Base-by-base conservation (phyloP, 2,113 vertebrate species). In the Gopherus evgoodei region DNA sequence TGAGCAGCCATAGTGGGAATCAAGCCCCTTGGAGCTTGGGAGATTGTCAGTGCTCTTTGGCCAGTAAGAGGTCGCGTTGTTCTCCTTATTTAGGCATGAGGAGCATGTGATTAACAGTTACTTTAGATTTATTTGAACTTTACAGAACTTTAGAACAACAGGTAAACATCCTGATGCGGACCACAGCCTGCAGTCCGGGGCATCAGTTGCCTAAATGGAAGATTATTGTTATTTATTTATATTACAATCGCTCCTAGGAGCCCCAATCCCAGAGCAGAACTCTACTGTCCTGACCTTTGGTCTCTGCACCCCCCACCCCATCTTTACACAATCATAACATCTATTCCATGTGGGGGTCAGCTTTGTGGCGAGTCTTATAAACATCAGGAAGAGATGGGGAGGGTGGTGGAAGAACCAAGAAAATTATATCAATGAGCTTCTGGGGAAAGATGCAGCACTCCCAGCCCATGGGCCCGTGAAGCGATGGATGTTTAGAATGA, bases 171-270 rank as follows among this genome's bases (percentile, higher is more conserved):
- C 65, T 69, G 35, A 5, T 19, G 35, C 35, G 5, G 65, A 8
- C 42, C 22, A 6, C 38, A 76, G 42, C 38, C 12, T 47, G 72
- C 6, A 4, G 2, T 88, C 19, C 0, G 44, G 2, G 49, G 44
- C 29, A 19, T n/a, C 84, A 0, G 0, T 21, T 42, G 9, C n/a
- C 80, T 17, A 25, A 89, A 89, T 27, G 3, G 72, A 12, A 76
- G 10, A 75, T 42, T 17, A 35, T 35, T 35, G 14, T 31, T 62
- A 62, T 65, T 65, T 65, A 35, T 65, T 65, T 35, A 35, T 65
- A n/a, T 65, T 35, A n/a, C 31, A 29, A 65, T 16, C 31, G 7
- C 62, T n/a, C 62, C 31, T 31, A 65, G 29, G 14, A 65, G 14
- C 31, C 62, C 27, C 27, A 31, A 12, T 59, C 57, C 57, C 29